Evolutionary conservation across 2,888 invertebrate genomes (phyloP), one percentile per base, ranked within the genome.

Genomic region (Operophtera brumata): DNA sequence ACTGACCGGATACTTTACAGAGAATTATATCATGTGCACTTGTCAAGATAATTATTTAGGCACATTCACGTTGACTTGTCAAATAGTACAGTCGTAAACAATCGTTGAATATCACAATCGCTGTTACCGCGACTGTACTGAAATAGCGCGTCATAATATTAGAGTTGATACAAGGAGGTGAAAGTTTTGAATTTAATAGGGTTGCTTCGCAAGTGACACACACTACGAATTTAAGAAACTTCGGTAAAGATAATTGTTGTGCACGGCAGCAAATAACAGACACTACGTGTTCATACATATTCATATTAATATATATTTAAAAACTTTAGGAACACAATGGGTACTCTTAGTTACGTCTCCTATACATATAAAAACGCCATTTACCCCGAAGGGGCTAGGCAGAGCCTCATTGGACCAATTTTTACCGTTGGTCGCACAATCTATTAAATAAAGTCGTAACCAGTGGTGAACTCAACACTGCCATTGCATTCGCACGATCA

Each of bases 61-160:
- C 30, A 30, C 12, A 45, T 40, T 35, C 37, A 28, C 40, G 13
- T 51, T 20, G 14, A 36, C 28, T 32, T 42, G 43, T 47, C 40
- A 43, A 47, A 48, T 30, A 26, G 37, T 47, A 56, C 40, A 51
- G 47, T 47, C 51, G 47, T 41, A 25, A 56, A 41, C 47, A 50
- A 42, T 39, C 35, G 42, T 47, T 25, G 44, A 44, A 44, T 41
- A 41, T 42, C 34, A 47, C 51, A 47, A 40, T 55, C 34, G 37
- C 36, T 46, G 47, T 51, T 39, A 44, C 39, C 46, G 45, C 41
- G 39, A 32, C 45, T 45, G 32, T 49, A 9, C 11, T 36, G 14
- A 34, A 44, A 44, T 44, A 37, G 44, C 43, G 54, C 41, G 40
- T 47, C 47, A 54, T 50, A 55, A 50, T n/a, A n/a, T 55, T 50